These are phyloP conservation scores for Bovichtus variegatus DNA, from an alignment of 2,797 vertebrate species.

Conservation along the genomic window DNA sequence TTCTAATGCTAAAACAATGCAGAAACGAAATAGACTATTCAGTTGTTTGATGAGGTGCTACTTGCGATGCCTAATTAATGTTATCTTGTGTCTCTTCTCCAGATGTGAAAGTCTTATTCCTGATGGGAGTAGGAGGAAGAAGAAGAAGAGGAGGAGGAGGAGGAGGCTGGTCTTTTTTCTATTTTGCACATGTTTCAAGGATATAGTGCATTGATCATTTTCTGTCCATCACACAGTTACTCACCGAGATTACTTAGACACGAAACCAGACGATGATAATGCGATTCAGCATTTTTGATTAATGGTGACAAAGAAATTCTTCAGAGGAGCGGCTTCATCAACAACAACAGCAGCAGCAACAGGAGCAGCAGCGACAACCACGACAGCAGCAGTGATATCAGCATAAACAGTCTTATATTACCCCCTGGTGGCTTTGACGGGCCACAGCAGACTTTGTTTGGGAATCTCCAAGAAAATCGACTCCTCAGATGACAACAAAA, in stretches of 20 bases:
- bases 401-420: constrained; percentile 43
- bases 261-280: constrained; percentile 74
- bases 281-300: constrained; percentile 59
- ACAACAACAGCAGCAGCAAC: constrained; percentile 4
- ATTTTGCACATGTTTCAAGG: constrained; percentile 89
- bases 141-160: constrained; percentile 59
- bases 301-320: constrained; percentile 62
- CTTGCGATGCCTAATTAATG: constrained; percentile 10
- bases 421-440: constrained; percentile 63
- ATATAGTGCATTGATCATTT: constrained; percentile 88
- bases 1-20: too few species aligned
- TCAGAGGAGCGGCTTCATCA: constrained; percentile 55
- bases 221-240: constrained; percentile 82
- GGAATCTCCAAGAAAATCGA: constrained; percentile 58
- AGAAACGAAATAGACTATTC: not conserved
- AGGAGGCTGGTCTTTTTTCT: constrained; percentile 83
- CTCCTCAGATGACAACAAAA: constrained; percentile 34
- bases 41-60: not conserved
- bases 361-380: constrained; percentile 9
- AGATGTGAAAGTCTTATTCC: constrained; percentile 80
- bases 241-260: constrained; percentile 78
- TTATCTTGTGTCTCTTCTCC: constrained; percentile 36
- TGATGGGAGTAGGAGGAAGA: constrained; percentile 63
- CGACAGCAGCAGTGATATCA: constrained; percentile 27
- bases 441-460: constrained; percentile 65